phyloP scores from a whole-genome alignment of 2,888 invertebrate genomes.

The Cyclophora punctaria region DNA sequence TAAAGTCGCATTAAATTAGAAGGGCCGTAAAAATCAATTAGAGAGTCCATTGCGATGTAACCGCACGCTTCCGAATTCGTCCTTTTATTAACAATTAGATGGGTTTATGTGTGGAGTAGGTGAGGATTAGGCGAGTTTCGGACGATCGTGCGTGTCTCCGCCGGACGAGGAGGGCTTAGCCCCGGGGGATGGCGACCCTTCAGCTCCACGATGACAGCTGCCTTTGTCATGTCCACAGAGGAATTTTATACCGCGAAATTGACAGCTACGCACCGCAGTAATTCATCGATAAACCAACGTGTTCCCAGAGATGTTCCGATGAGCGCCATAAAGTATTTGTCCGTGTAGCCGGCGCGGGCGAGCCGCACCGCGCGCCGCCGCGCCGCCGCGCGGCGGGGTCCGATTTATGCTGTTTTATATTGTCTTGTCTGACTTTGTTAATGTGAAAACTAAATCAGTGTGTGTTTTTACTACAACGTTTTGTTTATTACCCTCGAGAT shows the following conservation, averaged over 20 bases:
- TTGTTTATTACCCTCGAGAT: constrained; percentile 17
- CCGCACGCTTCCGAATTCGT: constrained; percentile 65
- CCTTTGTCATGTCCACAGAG: constrained; percentile 62
- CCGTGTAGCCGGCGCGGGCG: constrained; percentile 43
- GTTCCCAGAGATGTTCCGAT: constrained; percentile 48
- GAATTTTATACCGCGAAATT: constrained; percentile 69
- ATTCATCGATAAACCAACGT: constrained; percentile 50
- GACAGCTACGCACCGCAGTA: constrained; percentile 57
- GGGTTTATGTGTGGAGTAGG: constrained; percentile 70
- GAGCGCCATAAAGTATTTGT: constrained; percentile 56
- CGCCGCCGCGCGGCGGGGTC: constrained; percentile 52
- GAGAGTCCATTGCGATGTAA: constrained; percentile 54
- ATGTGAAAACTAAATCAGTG: constrained; percentile 65
- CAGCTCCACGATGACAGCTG: constrained; percentile 65
- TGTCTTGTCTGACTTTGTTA: constrained; percentile 66
- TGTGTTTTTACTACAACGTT: constrained; percentile 28
- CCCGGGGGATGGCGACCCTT: constrained; percentile 66
- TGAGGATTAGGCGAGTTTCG: constrained; percentile 62
- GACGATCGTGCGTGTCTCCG: constrained; percentile 61
- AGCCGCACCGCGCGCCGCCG: constrained; percentile 21
- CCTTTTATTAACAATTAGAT: constrained; percentile 74
- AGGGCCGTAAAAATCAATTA: constrained; percentile 70
- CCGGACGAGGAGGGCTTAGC: constrained; percentile 59
- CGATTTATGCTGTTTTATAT: constrained; percentile 64
- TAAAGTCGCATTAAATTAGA: constrained; percentile 58